Base-by-base conservation (phyloP, 2,113 vertebrate species). In the Podarcis muralis region DNA sequence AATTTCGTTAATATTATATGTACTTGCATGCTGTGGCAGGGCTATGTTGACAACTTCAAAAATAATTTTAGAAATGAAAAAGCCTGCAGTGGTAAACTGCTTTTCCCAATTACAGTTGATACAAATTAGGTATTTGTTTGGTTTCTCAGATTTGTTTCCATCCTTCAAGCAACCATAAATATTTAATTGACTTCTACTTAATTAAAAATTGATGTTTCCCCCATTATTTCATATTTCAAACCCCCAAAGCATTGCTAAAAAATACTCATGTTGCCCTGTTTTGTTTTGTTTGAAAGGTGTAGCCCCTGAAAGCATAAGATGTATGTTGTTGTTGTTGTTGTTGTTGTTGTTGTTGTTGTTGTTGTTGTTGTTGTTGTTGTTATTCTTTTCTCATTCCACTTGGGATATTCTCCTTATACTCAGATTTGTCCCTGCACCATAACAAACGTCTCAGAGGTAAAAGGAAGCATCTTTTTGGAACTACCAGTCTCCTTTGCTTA, bases 21-120 rank as follows among this genome's bases (percentile, higher is more conserved):
- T 88, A 69, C 40, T 93, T 89, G 90, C 75, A 93, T 91, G 81
- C 76, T 88, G 81, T 78, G 84, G 83, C 88, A 91, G 87, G 90
- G 84, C 85, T 88, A 93, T 94, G 89, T 95, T 94, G 93, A 92
- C 92, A 94, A 92, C 92, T 85, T 87, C 77, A 86, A 84, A 92
- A 93, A 89, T 87, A n/a, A 80, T 59, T 83, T 92, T 88, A 89
- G 87, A 94, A 92, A 91, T 77, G 16, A 71, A 90, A 88, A 92
- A 87, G 81, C 27, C 80, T 65, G 88, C 69, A 87, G 59, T 37
- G 23, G 88, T 90, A 87, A 92, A 91, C 71, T 87, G 32, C 89
- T 71, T 90, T 90, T 83, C 83, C 88, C 90, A 88, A 88, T 90
- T 89, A 83, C 62, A 68, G 27, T 76, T 90, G n/a, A 32, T 72